Conservation (phyloP, 2,113 vertebrate species). For the Panthera tigris region DNA sequence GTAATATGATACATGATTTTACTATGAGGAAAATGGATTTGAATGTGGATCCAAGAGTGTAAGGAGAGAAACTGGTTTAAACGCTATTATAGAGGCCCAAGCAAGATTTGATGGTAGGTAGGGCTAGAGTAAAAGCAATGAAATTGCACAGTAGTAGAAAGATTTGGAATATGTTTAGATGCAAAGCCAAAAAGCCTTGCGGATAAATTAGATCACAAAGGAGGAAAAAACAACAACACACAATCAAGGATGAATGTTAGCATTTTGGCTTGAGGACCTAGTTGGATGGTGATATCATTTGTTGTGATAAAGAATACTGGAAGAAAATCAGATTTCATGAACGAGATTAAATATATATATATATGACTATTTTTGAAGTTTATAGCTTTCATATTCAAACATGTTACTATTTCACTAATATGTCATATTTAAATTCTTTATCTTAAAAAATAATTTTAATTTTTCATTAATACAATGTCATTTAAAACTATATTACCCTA, state of each 20-base stretch:
- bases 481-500: conserved; percentile 21
- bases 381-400: neutral
- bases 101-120: neutral
- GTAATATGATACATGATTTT: neutral
- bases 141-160: neutral
- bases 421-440: neutral
- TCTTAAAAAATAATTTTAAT: neutral
- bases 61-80: neutral
- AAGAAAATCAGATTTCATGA: neutral
- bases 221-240: neutral
- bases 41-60: neutral
- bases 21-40: neutral
- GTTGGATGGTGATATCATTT: neutral
- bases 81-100: too few species aligned
- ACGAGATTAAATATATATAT: neutral
- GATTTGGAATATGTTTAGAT: neutral
- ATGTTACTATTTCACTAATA: neutral
- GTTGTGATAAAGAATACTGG: neutral
- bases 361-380: neutral
- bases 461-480: neutral
- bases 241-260: neutral
- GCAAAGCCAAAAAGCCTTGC: neutral
- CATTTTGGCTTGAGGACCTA: neutral
- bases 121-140: neutral
- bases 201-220: neutral